These are phyloP conservation scores for Lophotis ruficrista DNA, from an alignment of 2,113 vertebrate genomes.

Conservation along the genomic window DNA sequence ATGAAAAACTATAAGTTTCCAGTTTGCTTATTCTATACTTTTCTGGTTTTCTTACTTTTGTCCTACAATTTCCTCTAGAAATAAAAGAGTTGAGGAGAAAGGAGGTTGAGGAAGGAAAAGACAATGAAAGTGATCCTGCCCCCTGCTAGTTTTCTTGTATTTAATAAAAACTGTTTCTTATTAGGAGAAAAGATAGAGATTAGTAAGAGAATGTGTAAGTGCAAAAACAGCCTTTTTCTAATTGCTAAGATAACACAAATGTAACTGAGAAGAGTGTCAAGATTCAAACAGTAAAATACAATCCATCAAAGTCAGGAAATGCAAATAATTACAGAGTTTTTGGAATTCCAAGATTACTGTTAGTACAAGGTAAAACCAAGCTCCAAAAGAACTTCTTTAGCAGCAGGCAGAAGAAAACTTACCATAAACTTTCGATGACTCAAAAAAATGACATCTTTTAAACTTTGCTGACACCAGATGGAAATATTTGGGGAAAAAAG, in stretches of 20 bases:
- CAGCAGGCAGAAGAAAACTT: background rate
- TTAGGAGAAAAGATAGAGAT: background rate
- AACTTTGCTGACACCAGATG: background rate
- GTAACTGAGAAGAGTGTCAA: background rate
- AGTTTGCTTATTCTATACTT: background rate
- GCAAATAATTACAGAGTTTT: constrained; percentile 14
- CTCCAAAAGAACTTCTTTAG: background rate
- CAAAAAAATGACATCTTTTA: background rate
- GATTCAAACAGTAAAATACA: background rate
- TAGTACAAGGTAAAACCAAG: constrained; percentile 23
- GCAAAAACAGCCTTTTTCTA: background rate
- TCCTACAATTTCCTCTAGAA: background rate
- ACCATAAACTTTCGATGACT: background rate
- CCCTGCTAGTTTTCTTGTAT: background rate
- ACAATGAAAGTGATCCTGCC: background rate
- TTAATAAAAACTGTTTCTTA: background rate
- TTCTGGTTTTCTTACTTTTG: background rate
- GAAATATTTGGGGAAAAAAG: background rate
- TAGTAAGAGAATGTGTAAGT: background rate
- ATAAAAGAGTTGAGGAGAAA: background rate
- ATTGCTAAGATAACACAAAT: background rate
- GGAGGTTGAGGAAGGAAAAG: background rate
- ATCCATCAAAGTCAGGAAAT: background rate
- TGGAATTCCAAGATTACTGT: constrained; percentile 19
- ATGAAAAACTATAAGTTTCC: background rate